These are phyloP conservation scores for Ariopsis seemanni DNA, from an alignment of 2,113 vertebrate genomes.

Conservation along the genomic window DNA sequence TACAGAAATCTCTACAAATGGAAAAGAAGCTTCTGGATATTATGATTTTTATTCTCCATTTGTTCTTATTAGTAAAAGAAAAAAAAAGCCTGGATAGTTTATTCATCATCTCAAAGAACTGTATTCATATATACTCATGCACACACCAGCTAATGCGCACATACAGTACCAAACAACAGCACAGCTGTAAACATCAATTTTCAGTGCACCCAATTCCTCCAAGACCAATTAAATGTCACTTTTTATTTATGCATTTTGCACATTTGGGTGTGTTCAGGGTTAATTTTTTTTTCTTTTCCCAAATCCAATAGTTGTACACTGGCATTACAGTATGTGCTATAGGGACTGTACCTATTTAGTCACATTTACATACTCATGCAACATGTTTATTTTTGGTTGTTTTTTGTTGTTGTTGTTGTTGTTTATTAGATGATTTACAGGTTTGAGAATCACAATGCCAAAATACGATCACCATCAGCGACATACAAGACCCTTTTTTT, in stretches of 20 bases:
- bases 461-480: conserved; percentile 59
- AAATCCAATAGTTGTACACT: conserved; percentile 51
- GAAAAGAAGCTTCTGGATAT: conserved; percentile 62
- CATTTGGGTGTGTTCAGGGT: conserved; percentile 69
- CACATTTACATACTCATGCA: conserved; percentile 40
- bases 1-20: conserved; percentile 70
- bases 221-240: conserved; percentile 43
- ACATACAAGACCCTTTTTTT: conserved; percentile 42
- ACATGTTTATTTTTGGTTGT: conserved; percentile 23
- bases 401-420: neutral
- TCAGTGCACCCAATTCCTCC: conserved; percentile 26
- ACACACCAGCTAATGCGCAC: conserved; percentile 35
- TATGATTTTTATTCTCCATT: conserved; percentile 42
- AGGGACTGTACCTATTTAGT: conserved; percentile 48
- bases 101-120: conserved; percentile 47
- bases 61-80: conserved; percentile 1
- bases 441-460: conserved; percentile 65
- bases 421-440: conserved; percentile 35
- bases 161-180: conserved; percentile 46
- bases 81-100: conserved; percentile 15
- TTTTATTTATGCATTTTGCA: conserved; percentile 60
- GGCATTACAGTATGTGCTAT: conserved; percentile 53
- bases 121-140: conserved; percentile 22
- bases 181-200: neutral
- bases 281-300: conserved; percentile 42